These are phyloP conservation scores for Tenebrosternarchus preto DNA, from an alignment of 2,113 vertebrate species.

Conservation along the genomic window DNA sequence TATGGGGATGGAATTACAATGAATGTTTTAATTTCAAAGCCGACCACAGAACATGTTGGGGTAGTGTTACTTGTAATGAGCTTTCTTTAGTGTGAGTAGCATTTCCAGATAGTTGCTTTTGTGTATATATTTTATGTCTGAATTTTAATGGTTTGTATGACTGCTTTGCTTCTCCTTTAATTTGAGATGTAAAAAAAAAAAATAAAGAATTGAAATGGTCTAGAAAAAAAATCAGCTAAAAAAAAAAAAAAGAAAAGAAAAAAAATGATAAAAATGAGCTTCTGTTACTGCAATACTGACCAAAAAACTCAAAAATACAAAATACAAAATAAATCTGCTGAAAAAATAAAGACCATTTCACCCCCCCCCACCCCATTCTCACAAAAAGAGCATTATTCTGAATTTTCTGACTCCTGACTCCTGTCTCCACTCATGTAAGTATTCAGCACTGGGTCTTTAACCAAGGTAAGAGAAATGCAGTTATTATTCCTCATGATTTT, in stretches of 20 bases:
- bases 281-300: conserved; percentile 58
- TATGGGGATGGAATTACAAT: not conserved
- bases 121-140: conserved; percentile 98
- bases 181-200: conserved; percentile 89
- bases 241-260: conserved; percentile 56
- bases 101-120: conserved; percentile 81
- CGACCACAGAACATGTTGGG: conserved; percentile 58
- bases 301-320: conserved; percentile 29
- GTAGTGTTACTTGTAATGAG: conserved; percentile 78
- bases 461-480: conserved; percentile 14
- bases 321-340: conserved; percentile 56
- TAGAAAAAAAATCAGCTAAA: conserved; percentile 74
- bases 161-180: conserved; percentile 88
- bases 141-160: conserved; percentile 96
- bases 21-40: conserved; percentile 71
- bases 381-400: conserved; percentile 85
- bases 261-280: conserved; percentile 28
- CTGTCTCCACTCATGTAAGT: not conserved
- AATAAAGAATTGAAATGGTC: conserved; percentile 99
- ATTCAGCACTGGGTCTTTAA: not conserved
- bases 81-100: conserved; percentile 82
- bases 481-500: not conserved
- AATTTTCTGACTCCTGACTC: not conserved
- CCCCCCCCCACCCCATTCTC: conserved; percentile 76
- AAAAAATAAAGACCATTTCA: conserved; percentile 83